Evolutionary conservation across 2,888 invertebrate species (phyloP).

Genomic region (Diploptera punctata): DNA sequence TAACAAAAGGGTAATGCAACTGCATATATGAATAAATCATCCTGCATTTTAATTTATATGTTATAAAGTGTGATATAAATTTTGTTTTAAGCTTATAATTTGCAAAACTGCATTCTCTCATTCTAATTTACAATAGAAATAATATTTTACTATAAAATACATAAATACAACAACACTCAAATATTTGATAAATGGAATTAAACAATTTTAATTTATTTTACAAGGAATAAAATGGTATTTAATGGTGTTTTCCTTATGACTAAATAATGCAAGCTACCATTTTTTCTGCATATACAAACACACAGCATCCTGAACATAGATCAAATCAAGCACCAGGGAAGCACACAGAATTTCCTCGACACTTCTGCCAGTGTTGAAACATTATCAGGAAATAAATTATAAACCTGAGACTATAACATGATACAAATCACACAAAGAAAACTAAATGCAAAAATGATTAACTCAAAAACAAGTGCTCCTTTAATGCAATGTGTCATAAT

Average conservation of each 20-base stretch:
- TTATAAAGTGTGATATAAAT: neutral
- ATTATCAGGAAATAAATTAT: neutral
- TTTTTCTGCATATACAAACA: neutral
- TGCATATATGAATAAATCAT: too few relatives aligned
- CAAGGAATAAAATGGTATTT: neutral
- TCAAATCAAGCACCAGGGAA: neutral
- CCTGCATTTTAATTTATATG: too few relatives aligned
- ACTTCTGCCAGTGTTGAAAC: neutral
- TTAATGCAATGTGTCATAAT: too few relatives aligned
- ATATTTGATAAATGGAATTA: neutral
- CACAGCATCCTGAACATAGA: neutral
- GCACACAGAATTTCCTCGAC: neutral
- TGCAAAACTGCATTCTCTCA: conserved; percentile 1
- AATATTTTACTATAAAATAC: conserved; percentile 16
- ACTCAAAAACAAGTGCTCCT: too few relatives aligned
- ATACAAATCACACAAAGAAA: neutral
- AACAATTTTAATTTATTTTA: neutral
- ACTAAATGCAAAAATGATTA: neutral
- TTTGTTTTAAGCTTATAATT: neutral
- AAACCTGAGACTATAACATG: neutral
- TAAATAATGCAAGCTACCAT: conserved; percentile 14
- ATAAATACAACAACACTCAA: conserved; percentile 7
- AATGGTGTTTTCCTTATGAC: neutral
- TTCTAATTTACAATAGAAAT: conserved; percentile 23
- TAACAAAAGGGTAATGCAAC: too few relatives aligned